A percentile compares a stretch with the other conserved stretches of the same genome.
Evolutionary conservation across 2,113 vertebrate species (phyloP).

Genomic region (Pomatostomus ruficeps): DNA sequence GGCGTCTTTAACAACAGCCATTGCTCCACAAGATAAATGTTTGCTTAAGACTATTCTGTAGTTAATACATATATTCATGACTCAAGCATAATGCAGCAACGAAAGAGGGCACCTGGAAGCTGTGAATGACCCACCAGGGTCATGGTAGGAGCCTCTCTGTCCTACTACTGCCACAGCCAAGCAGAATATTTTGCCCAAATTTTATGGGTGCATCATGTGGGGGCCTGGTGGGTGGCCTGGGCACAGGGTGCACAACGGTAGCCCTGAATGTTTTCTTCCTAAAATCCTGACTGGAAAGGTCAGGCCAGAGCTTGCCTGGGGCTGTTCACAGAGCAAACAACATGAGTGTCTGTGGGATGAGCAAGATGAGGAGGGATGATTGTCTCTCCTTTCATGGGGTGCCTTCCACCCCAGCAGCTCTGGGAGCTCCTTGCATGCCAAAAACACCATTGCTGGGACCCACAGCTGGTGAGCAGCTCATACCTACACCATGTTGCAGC

Average conservation of each 20-base stretch:
- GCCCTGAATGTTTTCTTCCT: not conserved
- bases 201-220: accelerated
- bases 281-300: not conserved
- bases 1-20: not conserved
- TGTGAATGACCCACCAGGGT: accelerated
- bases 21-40: slow-evolving; percentile 37
- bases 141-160: not conserved
- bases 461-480: not conserved
- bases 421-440: not conserved
- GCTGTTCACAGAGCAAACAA: not conserved
- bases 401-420: not conserved
- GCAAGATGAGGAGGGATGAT: not conserved
- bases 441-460: accelerated
- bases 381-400: accelerated
- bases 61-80: slow-evolving; percentile 56
- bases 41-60: slow-evolving; percentile 17
- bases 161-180: not conserved
- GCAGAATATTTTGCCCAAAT: not conserved
- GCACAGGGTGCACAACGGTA: not conserved
- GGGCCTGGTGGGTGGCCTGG: not conserved
- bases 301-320: not conserved
- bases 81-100: not conserved
- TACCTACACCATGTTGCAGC: not conserved
- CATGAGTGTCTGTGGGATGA: not conserved
- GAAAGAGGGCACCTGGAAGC: not conserved